A percentile compares a stretch with the other conserved stretches of the same genome.
phyloP scores from a whole-genome alignment of 1,140 invertebrate genomes.

The Tribolium castaneum region DNA sequence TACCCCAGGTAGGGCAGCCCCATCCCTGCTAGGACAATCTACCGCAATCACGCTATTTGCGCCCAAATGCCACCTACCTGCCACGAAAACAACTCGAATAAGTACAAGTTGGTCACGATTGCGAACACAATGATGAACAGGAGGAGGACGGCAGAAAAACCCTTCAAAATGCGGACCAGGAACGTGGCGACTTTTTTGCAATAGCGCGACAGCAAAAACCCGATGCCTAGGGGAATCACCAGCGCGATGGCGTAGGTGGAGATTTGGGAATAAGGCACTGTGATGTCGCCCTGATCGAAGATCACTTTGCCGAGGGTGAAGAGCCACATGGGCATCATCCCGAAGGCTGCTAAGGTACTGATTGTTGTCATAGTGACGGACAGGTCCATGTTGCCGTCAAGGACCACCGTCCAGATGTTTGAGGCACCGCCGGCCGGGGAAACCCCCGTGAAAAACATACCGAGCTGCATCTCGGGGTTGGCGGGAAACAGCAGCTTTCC shows the following conservation, averaged over 20 bases:
- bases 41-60: constrained; percentile 40
- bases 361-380: constrained; percentile 94
- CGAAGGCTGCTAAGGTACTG: constrained; percentile 66
- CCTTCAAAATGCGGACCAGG: constrained; percentile 85
- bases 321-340: constrained; percentile 94
- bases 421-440: constrained; percentile 93
- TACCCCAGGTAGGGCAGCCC: constrained; percentile 91
- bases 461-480: constrained; percentile 79
- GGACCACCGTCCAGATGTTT: constrained; percentile 93
- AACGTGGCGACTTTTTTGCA: constrained; percentile 75
- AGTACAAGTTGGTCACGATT: constrained; percentile 88
- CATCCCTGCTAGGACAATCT: constrained; percentile 87
- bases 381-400: constrained; percentile 89
- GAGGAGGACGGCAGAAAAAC: constrained; percentile 85
- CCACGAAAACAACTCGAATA: constrained; percentile 92
- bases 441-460: constrained; percentile 92
- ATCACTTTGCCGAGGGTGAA: constrained; percentile 87
- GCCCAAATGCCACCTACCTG: constrained; percentile 70
- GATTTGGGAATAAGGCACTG: constrained; percentile 86
- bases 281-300: constrained; percentile 76
- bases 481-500: constrained; percentile 79
- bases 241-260: constrained; percentile 79
- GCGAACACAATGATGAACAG: constrained; percentile 94
- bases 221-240: constrained; percentile 86
- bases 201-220: constrained; percentile 79